Base-by-base conservation (phyloP, 2,797 vertebrate genomes). In the Tragopan temminckii region DNA sequence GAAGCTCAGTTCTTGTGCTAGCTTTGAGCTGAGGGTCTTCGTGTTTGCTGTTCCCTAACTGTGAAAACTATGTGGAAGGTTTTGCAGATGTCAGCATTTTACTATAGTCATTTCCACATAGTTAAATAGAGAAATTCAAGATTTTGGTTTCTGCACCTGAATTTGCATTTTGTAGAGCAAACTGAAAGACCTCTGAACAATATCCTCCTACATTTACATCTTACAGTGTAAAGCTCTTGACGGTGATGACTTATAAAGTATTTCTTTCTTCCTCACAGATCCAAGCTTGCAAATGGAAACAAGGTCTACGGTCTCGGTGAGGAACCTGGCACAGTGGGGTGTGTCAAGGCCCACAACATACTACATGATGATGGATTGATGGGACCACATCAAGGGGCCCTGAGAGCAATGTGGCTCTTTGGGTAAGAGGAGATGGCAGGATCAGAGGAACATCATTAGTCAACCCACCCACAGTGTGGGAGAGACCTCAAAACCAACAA, bases 41-140 rank as follows among this genome's bases (percentile, higher is more conserved):
- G 45, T 82, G 83, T 97, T 95, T 96, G 86, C 94, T 85, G 67
- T 96, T 96, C 95, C 90, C 80, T 94, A 94, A 93, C 90, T 57
- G 57, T 89, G 91, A 94, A 97, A 96, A 97, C 95, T 94, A 88
- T 71, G 77, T 81, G 74, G 75, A 90, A 94, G 79, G 50, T 97
- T 97, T 95, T 97, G 95, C 85, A 96, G 94, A 70, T 96, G 90
- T 97, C 97, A 97, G 95, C 96, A 91, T 89, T 97, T 95, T 96
- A 67, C 4, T 29, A 42, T 96, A 97, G 97, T 78, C 25, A 89
- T 93, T 97, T 97, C 96, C 97, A 97, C 91, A 88, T 57, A 96
- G 90, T 72, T 89, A 95, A 89, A 96, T 21, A 90, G 58, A 96
- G 67, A 93, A 93, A 96, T 70, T 72, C 23, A 82, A 74, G 74